Percentiles rank a stretch among this genome's conserved stretches.
Evolutionary conservation across 2,797 vertebrate species (phyloP).

Genomic region (Mastacembelus armatus): DNA sequence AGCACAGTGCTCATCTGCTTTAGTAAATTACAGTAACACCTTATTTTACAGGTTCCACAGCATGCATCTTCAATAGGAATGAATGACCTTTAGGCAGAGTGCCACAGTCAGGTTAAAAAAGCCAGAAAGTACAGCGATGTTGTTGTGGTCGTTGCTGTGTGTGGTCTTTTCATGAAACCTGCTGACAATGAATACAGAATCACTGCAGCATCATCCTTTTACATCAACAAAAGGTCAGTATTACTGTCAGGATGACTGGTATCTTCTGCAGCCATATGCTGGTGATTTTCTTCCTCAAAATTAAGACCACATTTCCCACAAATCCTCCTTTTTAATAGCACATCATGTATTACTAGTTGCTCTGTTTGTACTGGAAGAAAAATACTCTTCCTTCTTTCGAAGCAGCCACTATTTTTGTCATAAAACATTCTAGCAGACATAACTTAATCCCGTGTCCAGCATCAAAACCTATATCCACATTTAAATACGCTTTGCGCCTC

Average conservation of each 20-base stretch:
- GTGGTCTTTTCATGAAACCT: too few species aligned
- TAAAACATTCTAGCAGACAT: slow-evolving; percentile 17
- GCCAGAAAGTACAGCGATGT: too few species aligned
- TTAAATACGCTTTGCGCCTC: slow-evolving; percentile 25
- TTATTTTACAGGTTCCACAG: too few species aligned
- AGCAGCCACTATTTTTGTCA: neutral
- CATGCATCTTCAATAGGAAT: too few species aligned
- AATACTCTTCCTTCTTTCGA: neutral
- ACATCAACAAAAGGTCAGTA: neutral
- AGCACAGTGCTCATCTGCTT: too few species aligned
- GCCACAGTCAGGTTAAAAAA: too few species aligned
- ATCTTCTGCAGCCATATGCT: neutral
- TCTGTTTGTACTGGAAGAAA: neutral
- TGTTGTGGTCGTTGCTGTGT: too few species aligned
- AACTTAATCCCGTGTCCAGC: slow-evolving; percentile 28
- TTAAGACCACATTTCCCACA: neutral
- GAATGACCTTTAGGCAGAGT: too few species aligned
- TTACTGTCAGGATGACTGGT: neutral
- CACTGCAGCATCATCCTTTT: neutral
- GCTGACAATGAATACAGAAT: neutral
- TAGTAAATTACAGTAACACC: too few species aligned
- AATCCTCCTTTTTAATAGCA: neutral
- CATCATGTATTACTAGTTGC: neutral
- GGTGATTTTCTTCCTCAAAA: slow-evolving; percentile 6
- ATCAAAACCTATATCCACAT: slow-evolving; percentile 24